Evolutionary conservation across 2,797 vertebrate genomes (phyloP).

Genomic region (Lithobates pipiens): DNA sequence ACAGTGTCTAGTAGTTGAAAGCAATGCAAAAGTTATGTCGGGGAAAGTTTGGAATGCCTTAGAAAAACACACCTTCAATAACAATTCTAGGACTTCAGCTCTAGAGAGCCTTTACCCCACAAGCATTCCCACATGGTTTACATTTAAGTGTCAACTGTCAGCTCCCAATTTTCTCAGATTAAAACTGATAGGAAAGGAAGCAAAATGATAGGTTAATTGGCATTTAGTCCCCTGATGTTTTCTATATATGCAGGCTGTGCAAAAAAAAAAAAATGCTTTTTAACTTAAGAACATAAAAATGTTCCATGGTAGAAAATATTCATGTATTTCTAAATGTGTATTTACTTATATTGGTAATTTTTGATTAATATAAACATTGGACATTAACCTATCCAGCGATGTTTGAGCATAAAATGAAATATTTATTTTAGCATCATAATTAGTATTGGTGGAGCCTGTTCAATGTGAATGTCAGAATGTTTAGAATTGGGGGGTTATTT

Average conservation of each 20-base stretch:
- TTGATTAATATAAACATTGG: not conserved
- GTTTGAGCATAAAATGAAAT: not conserved
- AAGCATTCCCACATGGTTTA: slow-evolving; percentile 52
- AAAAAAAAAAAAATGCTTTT: not conserved
- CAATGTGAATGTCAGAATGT: slow-evolving; percentile 15
- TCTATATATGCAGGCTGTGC: slow-evolving; percentile 20
- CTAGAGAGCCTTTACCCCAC: slow-evolving; percentile 35
- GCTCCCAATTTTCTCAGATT: slow-evolving; percentile 51
- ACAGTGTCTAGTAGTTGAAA: not conserved
- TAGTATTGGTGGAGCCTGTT: slow-evolving; percentile 3
- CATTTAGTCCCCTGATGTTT: slow-evolving; percentile 33
- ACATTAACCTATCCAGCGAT: not conserved
- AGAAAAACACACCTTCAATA: slow-evolving; percentile 46
- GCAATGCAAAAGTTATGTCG: slow-evolving; percentile 9
- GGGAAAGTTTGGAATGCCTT: slow-evolving; percentile 30
- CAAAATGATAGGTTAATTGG: slow-evolving; percentile 52
- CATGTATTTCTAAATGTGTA: not conserved
- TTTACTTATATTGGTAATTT: slow-evolving; percentile 2
- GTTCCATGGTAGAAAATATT: not conserved
- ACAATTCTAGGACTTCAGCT: slow-evolving; percentile 35
- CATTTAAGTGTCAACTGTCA: slow-evolving; percentile 54
- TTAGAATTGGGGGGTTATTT: not conserved
- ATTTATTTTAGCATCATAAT: slow-evolving; percentile 6
- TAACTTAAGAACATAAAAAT: not conserved
- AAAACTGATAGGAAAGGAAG: slow-evolving; percentile 56